Percentiles rank a stretch among this genome's conserved stretches.
Conservation (phyloP, 2,797 vertebrate species). For the Artibeus jamaicensis region DNA sequence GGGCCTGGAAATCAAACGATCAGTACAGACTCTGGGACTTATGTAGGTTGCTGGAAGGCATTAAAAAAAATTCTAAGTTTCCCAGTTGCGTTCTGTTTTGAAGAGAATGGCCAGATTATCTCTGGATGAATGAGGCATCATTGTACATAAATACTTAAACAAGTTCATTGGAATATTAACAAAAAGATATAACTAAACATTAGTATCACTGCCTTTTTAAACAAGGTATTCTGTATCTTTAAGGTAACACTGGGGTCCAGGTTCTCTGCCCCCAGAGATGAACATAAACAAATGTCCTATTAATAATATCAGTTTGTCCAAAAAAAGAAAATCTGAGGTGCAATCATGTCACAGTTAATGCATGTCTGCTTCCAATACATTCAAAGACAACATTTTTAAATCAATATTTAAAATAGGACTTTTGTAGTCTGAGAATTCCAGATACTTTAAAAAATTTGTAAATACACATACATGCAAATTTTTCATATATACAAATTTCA, state of each 20-base stretch:
- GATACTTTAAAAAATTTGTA: conserved; percentile 70
- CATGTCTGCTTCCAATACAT: conserved; percentile 76
- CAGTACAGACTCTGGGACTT: neutral
- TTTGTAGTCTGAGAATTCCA: conserved; percentile 74
- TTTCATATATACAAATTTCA: conserved; percentile 76
- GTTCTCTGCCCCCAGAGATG: conserved; percentile 26
- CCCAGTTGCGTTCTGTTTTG: conserved; percentile 36
- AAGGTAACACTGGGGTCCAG: conserved; percentile 68
- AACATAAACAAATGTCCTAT: conserved; percentile 63
- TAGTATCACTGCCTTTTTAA: conserved; percentile 64
- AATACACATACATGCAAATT: conserved; percentile 79
- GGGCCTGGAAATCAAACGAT: neutral
- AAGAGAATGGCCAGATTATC: conserved; percentile 43
- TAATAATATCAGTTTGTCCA: conserved; percentile 51
- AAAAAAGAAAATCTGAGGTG: conserved; percentile 56
- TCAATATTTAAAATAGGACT: conserved; percentile 75
- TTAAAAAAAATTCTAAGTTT: conserved; percentile 28
- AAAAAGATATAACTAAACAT: conserved; percentile 68
- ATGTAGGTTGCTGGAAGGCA: conserved; percentile 32
- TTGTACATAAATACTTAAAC: conserved; percentile 73
- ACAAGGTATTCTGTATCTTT: conserved; percentile 61
- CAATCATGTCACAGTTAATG: conserved; percentile 72
- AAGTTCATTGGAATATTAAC: conserved; percentile 70
- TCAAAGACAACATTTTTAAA: conserved; percentile 69
- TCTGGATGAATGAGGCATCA: conserved; percentile 52